These are phyloP conservation scores for Anomalospiza imberbis DNA, from an alignment of 2,797 vertebrate genomes.

Conservation along the genomic window DNA sequence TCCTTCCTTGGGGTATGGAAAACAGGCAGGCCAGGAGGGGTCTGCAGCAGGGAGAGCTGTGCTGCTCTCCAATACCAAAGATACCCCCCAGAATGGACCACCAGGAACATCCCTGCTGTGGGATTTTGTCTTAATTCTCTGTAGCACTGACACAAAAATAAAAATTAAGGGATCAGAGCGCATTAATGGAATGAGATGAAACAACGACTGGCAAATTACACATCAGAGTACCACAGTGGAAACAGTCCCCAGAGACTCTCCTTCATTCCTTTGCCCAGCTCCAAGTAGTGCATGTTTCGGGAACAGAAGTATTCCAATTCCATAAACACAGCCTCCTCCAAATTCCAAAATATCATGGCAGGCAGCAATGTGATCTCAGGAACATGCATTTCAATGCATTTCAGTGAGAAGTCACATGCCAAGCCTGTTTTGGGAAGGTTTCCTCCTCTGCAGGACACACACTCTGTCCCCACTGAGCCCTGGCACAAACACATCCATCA, in stretches of 20 bases:
- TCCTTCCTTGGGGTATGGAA: neutral
- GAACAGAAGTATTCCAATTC: neutral
- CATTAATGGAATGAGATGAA: neutral
- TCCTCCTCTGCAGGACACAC: neutral
- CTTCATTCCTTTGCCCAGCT: neutral
- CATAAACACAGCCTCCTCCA: neutral
- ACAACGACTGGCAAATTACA: neutral
- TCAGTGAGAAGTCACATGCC: neutral
- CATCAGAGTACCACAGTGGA: neutral
- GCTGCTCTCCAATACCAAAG: neutral
- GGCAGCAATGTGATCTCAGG: neutral
- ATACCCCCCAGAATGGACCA: neutral
- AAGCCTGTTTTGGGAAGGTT: neutral
- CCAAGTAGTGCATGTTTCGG: neutral
- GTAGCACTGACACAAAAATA: neutral
- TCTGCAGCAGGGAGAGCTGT: neutral
- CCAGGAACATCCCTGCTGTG: neutral
- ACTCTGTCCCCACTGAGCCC: neutral
- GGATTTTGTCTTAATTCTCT: neutral
- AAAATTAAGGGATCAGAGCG: neutral
- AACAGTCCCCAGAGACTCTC: neutral
- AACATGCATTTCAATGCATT: neutral
- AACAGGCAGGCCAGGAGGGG: neutral
- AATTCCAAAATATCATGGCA: neutral
- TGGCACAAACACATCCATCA: neutral